Conservation (phyloP, 2,113 vertebrate genomes). For the Rattus rattus region DNA sequence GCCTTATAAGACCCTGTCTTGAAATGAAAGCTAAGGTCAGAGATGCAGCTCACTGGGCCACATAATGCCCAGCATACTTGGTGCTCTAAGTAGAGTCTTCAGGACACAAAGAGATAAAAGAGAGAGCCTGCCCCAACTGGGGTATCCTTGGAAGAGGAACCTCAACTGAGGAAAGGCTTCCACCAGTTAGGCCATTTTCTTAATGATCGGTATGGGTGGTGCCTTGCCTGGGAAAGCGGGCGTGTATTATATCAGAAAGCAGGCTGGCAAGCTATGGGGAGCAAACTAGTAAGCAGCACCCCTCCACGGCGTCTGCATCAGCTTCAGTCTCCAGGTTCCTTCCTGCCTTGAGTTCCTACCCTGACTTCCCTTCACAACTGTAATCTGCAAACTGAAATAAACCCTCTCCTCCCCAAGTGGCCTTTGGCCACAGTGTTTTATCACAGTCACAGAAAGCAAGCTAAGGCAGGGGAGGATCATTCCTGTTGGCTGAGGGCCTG, state of each 20-base stretch:
- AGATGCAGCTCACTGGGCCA: background rate
- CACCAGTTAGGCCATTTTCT: background rate
- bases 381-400: background rate
- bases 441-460: background rate
- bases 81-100: background rate
- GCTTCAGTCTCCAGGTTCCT: background rate
- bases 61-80: background rate
- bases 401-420: background rate
- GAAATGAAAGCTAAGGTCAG: background rate
- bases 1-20: background rate
- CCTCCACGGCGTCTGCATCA: background rate
- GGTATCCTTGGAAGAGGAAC: background rate
- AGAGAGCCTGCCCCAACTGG: background rate
- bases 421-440: background rate
- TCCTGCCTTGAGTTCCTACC: background rate
- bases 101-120: background rate
- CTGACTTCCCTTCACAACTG: background rate
- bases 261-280: background rate
- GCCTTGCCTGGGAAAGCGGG: background rate
- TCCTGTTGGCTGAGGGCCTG: background rate
- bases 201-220: background rate
- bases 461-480: background rate
- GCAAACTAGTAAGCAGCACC: background rate
- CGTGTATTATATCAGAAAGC: background rate
- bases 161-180: background rate